Conservation (phyloP, 2,888 invertebrate species). For the Cosmia trapezina region DNA sequence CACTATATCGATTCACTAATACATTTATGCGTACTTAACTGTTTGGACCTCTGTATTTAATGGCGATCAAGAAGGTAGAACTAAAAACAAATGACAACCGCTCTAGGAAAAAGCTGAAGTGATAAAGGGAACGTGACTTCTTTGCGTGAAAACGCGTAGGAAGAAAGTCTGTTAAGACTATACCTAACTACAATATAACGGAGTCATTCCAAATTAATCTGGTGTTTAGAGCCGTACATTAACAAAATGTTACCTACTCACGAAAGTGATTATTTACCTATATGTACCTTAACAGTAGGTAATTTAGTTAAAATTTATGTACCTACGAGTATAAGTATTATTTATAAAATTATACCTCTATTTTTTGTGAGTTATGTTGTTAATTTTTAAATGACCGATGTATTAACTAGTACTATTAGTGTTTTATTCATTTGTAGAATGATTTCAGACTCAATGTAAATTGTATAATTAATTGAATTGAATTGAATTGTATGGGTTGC, state of each 20-base stretch:
- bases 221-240: background rate
- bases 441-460: background rate
- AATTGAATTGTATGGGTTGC: background rate
- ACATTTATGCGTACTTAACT: too few relatives aligned
- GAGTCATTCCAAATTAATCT: background rate
- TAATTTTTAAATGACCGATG: background rate
- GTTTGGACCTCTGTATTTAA: background rate
- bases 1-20: constrained; percentile 21
- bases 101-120: background rate
- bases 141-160: background rate
- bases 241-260: background rate
- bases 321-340: too few relatives aligned
- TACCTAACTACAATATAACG: background rate
- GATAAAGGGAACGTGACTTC: background rate
- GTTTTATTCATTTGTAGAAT: background rate
- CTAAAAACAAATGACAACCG: constrained; percentile 27
- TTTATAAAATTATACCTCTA: too few relatives aligned
- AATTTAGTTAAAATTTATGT: too few relatives aligned
- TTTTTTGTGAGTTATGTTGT: background rate
- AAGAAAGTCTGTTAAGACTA: background rate
- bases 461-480: background rate
- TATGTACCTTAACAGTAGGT: too few relatives aligned
- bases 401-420: background rate
- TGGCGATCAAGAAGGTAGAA: background rate
- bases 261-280: too few relatives aligned